Percentiles rank a stretch among this genome's conserved stretches.
These are phyloP conservation scores for Heteractis magnifica DNA, from an alignment of 92 coral and sea anemone genomes.

Conservation along the genomic window DNA sequence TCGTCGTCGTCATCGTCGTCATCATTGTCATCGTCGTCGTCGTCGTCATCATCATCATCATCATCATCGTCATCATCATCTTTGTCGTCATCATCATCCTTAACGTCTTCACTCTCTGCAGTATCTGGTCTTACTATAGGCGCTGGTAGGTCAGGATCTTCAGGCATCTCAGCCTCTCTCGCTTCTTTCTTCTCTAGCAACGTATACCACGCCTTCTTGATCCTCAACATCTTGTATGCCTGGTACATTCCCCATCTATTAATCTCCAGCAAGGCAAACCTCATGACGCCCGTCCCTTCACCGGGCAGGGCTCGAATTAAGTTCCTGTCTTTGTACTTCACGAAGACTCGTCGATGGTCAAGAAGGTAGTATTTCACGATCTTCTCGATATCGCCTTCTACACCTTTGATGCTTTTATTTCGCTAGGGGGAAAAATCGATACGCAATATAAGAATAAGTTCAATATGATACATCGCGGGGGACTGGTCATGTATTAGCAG, in stretches of 20 bases:
- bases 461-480: too few species aligned
- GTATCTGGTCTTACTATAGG: constrained; percentile 38
- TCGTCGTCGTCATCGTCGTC: constrained; percentile 74
- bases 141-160: constrained; percentile 36
- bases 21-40: constrained; percentile 68
- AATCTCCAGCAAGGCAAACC: constrained; percentile 73
- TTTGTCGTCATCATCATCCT: constrained; percentile 63
- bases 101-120: constrained; percentile 60
- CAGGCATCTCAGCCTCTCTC: constrained; percentile 66
- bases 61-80: constrained; percentile 74
- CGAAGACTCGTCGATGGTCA: constrained; percentile 91
- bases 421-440: constrained; percentile 50
- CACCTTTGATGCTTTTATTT: constrained; percentile 49
- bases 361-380: constrained; percentile 74
- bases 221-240: constrained; percentile 70
- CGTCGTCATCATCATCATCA: constrained; percentile 72
- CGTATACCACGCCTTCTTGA: constrained; percentile 81
- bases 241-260: constrained; percentile 98
- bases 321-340: constrained; percentile 70
- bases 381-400: constrained; percentile 74
- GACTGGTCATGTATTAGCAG: too few species aligned
- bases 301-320: constrained; percentile 63
- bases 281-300: constrained; percentile 63
- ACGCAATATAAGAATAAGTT: background rate
- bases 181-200: constrained; percentile 67